Evolutionary conservation across 2,888 invertebrate genomes (phyloP), one percentile per base, ranked within the genome.

Genomic region (Andrena praecox): DNA sequence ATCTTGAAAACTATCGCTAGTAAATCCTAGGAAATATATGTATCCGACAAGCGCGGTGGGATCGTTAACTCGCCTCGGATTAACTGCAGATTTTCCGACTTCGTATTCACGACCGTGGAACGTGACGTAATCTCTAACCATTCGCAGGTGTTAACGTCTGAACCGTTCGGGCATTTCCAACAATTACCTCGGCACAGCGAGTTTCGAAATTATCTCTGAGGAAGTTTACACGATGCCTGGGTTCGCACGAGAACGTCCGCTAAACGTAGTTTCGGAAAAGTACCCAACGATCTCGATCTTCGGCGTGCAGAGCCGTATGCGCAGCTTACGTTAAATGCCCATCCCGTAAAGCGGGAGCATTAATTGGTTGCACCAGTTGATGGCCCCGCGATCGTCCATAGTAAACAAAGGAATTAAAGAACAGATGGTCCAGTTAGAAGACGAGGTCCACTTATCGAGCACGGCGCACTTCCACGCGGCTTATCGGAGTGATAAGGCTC

Each of bases 401-500:
- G 79, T 69, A 78, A 77, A 64, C 79, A 59, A 56, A 50, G 29
- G 29, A 33, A 63, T 63, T 56, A 54, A 20, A 78, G 20, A 68
- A 33, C 54, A 54, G 16, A 54, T 63, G 50, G 8, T 5, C 50
- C n/a, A 29, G 12, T 5, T 10, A 8, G 56, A 29, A 33, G 16
- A 24, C 4, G 1, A 52, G 63, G n/a, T 42, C 12, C 31, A 62
- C 62, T 78, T 78, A 67, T 78, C 77, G 42, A 35, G 16, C 20
- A 24, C 66, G 27, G n/a, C 72, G 63, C 54, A 52, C 62, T 71
- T 42, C 29, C 54, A 20, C 62, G 7, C n/a, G 59, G 29, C 33
- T 77, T 77, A 77, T 77, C 77, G 8, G 8, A 27, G 35, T 8
- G 80, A 80, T 80, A 67, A 80, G 33, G n/a, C 6, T n/a, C 27